Percentiles rank a stretch among this genome's conserved stretches.
phyloP scores from a whole-genome alignment of 2,888 invertebrate genomes.

The Hemaris fuciformis region DNA sequence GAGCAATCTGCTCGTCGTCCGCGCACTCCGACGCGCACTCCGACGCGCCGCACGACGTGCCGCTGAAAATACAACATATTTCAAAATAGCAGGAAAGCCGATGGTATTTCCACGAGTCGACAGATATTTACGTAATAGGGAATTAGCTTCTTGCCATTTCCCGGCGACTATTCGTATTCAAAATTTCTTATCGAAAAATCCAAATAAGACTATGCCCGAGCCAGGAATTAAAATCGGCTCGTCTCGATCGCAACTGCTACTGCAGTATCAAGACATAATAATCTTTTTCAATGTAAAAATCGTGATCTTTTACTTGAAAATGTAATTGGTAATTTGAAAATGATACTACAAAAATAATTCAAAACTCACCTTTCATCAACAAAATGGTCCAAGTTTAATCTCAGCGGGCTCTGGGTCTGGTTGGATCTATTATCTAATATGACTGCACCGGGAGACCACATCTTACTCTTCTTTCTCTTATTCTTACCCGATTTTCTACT shows the following conservation, averaged over 20 bases:
- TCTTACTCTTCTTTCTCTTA: constrained; percentile 62
- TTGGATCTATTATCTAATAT: constrained; percentile 64
- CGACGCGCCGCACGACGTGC: constrained; percentile 82
- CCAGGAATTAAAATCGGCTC: too few relatives aligned
- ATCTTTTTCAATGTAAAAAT: too few relatives aligned
- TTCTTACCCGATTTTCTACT: constrained; percentile 53
- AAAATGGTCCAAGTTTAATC: constrained; percentile 73
- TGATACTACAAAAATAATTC: background rate
- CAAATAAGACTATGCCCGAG: too few relatives aligned
- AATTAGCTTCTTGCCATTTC: too few relatives aligned
- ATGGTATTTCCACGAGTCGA: background rate
- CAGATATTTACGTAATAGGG: too few relatives aligned
- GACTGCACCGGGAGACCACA: constrained; percentile 71
- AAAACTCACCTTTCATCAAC: constrained; percentile 69
- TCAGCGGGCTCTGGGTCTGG: constrained; percentile 58
- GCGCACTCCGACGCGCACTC: too few relatives aligned
- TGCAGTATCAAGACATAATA: too few relatives aligned
- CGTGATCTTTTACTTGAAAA: too few relatives aligned
- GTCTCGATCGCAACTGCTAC: too few relatives aligned
- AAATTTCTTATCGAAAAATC: too few relatives aligned
- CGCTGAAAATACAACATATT: constrained; percentile 45
- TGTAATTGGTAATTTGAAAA: background rate
- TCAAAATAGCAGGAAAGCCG: constrained; percentile 14
- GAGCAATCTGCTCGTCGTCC: constrained; percentile 92
- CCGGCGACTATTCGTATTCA: too few relatives aligned